Percentiles rank a stretch among this genome's conserved stretches.
These are phyloP conservation scores for Percopsis transmontana DNA, from an alignment of 2,113 vertebrate genomes.

Conservation along the genomic window DNA sequence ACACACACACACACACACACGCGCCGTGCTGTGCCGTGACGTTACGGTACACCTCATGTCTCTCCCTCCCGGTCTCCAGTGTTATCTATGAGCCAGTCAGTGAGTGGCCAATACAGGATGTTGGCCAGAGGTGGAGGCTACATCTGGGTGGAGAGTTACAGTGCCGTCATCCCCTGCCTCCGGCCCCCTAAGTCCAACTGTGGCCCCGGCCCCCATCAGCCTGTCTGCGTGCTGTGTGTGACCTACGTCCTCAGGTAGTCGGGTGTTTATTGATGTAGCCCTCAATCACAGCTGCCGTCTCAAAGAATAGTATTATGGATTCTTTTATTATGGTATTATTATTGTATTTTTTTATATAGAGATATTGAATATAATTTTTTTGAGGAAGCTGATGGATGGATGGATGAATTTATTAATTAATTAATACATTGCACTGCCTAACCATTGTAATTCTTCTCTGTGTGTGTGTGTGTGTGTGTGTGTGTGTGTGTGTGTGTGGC, in stretches of 20 bases:
- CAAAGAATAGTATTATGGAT: neutral
- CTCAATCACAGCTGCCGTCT: neutral
- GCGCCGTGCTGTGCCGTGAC: too few relatives aligned
- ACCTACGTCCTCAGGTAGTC: slow-evolving; percentile 93
- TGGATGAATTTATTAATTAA: too few relatives aligned
- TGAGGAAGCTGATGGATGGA: neutral
- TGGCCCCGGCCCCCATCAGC: slow-evolving; percentile 79
- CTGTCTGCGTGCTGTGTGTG: slow-evolving; percentile 89
- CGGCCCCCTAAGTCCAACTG: slow-evolving; percentile 81
- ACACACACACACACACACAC: neutral
- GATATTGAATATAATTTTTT: neutral
- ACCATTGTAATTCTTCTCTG: too few relatives aligned
- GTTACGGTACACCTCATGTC: too few relatives aligned
- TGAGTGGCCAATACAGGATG: slow-evolving; percentile 91
- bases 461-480: slow-evolving; percentile 9
- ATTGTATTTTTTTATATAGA: neutral
- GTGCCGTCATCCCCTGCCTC: slow-evolving; percentile 87
- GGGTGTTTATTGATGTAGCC: too few relatives aligned
- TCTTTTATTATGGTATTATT: neutral
- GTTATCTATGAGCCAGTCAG: slow-evolving; percentile 90
- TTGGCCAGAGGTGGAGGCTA: slow-evolving; percentile 92
- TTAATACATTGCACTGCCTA: too few relatives aligned
- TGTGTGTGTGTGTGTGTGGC: slow-evolving; percentile 6
- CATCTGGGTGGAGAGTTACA: slow-evolving; percentile 93
- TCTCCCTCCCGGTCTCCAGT: slow-evolving; percentile 71